Evolutionary conservation across 2,888 invertebrate species (phyloP).

Genomic region (Quadroppia sp.): DNA sequence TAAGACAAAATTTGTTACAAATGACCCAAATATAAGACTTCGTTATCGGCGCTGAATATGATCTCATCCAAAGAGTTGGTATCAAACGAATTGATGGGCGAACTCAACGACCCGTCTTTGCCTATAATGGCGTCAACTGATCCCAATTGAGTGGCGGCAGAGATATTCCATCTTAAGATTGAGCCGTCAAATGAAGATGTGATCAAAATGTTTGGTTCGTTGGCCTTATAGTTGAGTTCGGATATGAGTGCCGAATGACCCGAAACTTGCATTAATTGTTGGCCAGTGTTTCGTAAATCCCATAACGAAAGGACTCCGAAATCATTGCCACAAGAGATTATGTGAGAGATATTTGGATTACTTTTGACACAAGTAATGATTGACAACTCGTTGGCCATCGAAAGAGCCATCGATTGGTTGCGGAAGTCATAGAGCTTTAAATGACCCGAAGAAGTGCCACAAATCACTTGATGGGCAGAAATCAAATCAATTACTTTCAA

Average conservation of each 20-base stretch:
- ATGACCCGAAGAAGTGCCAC: slow-evolving; percentile 41
- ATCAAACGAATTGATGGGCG: slow-evolving; percentile 41
- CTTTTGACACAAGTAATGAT: slow-evolving; percentile 39
- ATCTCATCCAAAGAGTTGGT: slow-evolving; percentile 37
- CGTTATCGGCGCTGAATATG: slow-evolving; percentile 41
- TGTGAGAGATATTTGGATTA: slow-evolving; percentile 39
- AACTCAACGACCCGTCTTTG: slow-evolving; percentile 5
- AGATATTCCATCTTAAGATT: slow-evolving; percentile 41
- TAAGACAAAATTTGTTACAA: slow-evolving; percentile 30
- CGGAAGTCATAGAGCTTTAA: slow-evolving; percentile 39
- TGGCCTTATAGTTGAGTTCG: slow-evolving; percentile 34
- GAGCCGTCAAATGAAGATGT: slow-evolving; percentile 41
- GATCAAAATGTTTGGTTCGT: slow-evolving; percentile 34
- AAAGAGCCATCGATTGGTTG: neutral
- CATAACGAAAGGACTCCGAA: slow-evolving; percentile 38
- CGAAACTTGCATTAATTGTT: slow-evolving; percentile 32
- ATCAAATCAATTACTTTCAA: slow-evolving; percentile 40
- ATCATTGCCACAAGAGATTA: slow-evolving; percentile 42
- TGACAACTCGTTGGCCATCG: slow-evolving; percentile 38
- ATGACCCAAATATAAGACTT: slow-evolving; percentile 40
- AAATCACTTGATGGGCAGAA: slow-evolving; percentile 43
- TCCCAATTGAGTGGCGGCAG: slow-evolving; percentile 29
- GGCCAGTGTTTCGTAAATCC: slow-evolving; percentile 41
- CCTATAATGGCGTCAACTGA: slow-evolving; percentile 41
- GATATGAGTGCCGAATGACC: slow-evolving; percentile 40